Base-by-base conservation (phyloP, 2,888 invertebrate genomes). In the Sesia bembeciformis region DNA sequence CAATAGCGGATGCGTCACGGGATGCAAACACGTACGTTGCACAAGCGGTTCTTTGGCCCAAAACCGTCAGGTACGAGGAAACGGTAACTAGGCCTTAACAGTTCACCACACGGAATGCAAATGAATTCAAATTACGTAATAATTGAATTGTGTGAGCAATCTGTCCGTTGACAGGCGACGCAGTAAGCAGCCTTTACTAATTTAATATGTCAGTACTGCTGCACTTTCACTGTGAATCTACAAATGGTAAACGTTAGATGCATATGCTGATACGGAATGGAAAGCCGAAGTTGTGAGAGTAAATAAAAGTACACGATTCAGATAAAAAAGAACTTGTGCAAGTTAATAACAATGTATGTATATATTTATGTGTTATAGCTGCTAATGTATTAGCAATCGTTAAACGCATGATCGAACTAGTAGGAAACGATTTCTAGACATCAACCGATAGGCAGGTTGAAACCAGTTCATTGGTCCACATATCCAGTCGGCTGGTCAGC, bases 381-480 rank as follows among this genome's bases (percentile, higher is more conserved):
- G n/a, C 6, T 49, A 38, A 49, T 50, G 50, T 39, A 39, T 38
- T 50, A 39, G 55, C 53, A 68, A 77, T 83, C 72, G 84, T 77
- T 81, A 75, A 77, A 83, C 77, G 81, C 84, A 79, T 86, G 83
- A 88, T 88, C 78, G 80, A 78, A 74, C 81, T 83, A 82, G 78
- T 84, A 80, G 84, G 82, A 85, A 88, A 81, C 80, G 81, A 84
- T 87, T 87, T 87, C 86, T 84, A 84, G 82, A 78, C 73, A 68
- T 67, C 66, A 72, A 70, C 71, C 75, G 73, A 79, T 78, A 70
- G 69, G 61, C 68, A 74, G 72, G 83, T 79, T 84, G 80, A 87
- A 88, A 84, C 87, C 76, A 84, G 88, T 87, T 84, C 80, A 76
- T 76, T 74, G 88, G 78, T 85, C 86, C 76, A 88, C 87, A 87